phyloP scores from a whole-genome alignment of 2,797 vertebrate genomes.

The Sebastes trivittatus region DNA sequence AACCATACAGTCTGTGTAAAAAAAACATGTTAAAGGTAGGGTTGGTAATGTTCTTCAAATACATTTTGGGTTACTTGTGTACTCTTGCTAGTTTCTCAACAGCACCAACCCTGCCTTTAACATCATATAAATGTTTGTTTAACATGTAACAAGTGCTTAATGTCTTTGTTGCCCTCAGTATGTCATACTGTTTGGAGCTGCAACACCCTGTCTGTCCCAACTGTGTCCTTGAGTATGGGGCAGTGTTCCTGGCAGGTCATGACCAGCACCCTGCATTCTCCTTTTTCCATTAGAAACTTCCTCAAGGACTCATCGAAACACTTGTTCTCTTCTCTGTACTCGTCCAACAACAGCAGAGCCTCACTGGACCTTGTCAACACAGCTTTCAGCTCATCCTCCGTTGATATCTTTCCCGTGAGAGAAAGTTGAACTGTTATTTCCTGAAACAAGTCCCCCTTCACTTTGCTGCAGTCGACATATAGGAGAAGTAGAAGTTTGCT shows the following conservation, averaged over 20 bases:
- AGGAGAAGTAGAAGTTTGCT: constrained; percentile 39
- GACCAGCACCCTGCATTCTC: constrained; percentile 56
- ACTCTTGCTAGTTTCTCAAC: background rate
- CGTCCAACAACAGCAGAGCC: constrained; percentile 65
- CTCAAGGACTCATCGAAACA: constrained; percentile 56
- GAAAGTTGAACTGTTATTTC: constrained; percentile 41
- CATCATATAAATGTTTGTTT: background rate
- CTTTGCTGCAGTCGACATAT: constrained; percentile 31
- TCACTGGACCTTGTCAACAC: constrained; percentile 17
- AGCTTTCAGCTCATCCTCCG: constrained; percentile 46
- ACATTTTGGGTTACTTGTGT: background rate
- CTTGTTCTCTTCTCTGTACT: constrained; percentile 57
- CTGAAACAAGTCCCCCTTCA: constrained; percentile 41
- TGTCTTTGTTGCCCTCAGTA: constrained; percentile 9
- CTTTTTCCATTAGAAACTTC: constrained; percentile 51
- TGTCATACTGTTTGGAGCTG: constrained; percentile 26
- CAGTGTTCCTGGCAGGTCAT: constrained; percentile 37
- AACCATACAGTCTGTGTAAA: background rate
- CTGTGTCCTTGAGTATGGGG: constrained; percentile 9
- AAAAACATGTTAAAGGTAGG: too few species aligned
- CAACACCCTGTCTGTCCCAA: constrained; percentile 16
- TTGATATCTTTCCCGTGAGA: background rate
- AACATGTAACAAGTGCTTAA: constrained; percentile 4
- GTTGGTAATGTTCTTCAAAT: too few species aligned
- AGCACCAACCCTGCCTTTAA: background rate